phyloP scores from a whole-genome alignment of 1,140 invertebrate genomes.

The Drosophila tristis region DNA sequence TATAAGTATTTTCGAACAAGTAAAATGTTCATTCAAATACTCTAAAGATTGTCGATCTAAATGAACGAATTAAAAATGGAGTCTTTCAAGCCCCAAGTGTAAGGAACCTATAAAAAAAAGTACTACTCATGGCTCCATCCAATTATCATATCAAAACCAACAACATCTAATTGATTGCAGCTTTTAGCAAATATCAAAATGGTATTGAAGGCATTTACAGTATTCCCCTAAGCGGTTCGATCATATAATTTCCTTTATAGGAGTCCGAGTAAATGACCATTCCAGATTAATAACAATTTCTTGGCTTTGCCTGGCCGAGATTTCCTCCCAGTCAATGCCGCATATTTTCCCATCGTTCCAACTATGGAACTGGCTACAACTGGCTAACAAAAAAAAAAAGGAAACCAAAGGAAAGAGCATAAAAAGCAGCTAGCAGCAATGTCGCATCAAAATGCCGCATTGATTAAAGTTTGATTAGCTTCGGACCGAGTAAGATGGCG shows the following conservation, averaged over 20 bases:
- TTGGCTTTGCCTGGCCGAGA: constrained; percentile 12
- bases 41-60: too few species aligned
- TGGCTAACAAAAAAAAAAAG: not conserved
- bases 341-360: constrained; percentile 68
- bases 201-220: constrained; percentile 23
- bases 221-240: constrained; percentile 10
- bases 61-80: too few species aligned
- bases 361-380: constrained; percentile 48
- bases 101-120: too few species aligned
- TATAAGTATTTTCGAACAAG: too few species aligned
- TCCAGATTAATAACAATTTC: constrained; percentile 52
- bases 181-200: constrained; percentile 34
- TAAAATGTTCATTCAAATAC: too few species aligned
- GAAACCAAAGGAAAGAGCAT: too few species aligned
- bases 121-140: too few species aligned
- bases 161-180: constrained; percentile 37
- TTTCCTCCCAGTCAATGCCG: constrained; percentile 42
- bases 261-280: constrained; percentile 25
- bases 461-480: constrained; percentile 77
- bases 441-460: constrained; percentile 74
- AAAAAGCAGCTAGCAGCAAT: constrained; percentile 29
- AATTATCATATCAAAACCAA: constrained; percentile 6
- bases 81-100: too few species aligned
- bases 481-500: constrained; percentile 41
- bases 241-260: constrained; percentile 19